Evolutionary conservation across 2,797 vertebrate species (phyloP).

Genomic region (Pangasius sanitwongsei): DNA sequence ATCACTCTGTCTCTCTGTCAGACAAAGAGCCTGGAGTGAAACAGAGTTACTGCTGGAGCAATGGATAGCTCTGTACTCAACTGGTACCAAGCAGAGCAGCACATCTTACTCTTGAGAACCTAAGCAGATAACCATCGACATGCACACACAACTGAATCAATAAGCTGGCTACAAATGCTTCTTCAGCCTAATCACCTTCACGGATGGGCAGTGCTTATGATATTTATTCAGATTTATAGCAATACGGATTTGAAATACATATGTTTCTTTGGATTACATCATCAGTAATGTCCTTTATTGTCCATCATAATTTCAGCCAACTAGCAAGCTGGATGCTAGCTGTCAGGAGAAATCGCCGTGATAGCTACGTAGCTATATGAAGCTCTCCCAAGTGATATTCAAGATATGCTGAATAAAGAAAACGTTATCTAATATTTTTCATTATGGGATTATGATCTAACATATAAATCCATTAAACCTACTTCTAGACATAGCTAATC

Average conservation of each 20-base stretch:
- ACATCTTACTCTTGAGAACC: not conserved
- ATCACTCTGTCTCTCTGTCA: conserved; percentile 63
- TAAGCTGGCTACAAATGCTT: not conserved
- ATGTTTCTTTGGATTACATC: not conserved
- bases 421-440: not conserved
- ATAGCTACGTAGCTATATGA: not conserved
- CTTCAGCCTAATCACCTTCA: not conserved
- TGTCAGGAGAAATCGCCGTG: not conserved
- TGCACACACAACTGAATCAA: not conserved
- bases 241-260: not conserved
- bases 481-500: not conserved
- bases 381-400: not conserved
- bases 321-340: not conserved
- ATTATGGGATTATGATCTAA: not conserved
- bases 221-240: not conserved
- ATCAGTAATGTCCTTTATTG: not conserved
- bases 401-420: not conserved
- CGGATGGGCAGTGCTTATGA: not conserved
- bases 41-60: conserved; percentile 48
- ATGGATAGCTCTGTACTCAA: conserved; percentile 35
- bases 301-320: not conserved
- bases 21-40: conserved; percentile 52
- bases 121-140: conserved; percentile 17
- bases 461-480: not conserved
- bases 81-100: conserved; percentile 25